phyloP scores from a whole-genome alignment of 2,797 vertebrate genomes.

The Thripadectes ignobilis region DNA sequence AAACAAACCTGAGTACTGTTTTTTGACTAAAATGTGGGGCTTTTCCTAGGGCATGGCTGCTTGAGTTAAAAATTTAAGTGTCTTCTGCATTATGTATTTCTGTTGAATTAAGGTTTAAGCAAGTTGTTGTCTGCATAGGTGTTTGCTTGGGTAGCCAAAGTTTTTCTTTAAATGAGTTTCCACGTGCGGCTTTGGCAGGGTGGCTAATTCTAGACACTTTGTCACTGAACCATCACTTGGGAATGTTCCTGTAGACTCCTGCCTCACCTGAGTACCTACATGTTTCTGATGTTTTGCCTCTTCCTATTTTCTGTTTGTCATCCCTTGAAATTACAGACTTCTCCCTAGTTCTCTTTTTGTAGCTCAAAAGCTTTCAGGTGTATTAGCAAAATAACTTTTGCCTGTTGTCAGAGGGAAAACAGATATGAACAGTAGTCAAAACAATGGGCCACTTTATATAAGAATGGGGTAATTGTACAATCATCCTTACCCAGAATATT shows the following conservation, averaged over 20 bases:
- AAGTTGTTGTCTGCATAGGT: background rate
- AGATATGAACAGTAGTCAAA: background rate
- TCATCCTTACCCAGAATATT: background rate
- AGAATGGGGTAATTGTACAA: background rate
- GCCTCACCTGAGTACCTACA: background rate
- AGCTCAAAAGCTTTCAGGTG: background rate
- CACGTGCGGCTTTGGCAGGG: fast-evolving
- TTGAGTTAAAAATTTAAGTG: background rate
- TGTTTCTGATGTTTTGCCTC: background rate
- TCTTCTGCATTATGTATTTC: background rate
- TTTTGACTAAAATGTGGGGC: background rate
- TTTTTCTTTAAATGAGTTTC: background rate
- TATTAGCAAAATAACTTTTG: background rate
- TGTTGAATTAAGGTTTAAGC: background rate
- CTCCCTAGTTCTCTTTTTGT: background rate
- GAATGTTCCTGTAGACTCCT: fast-evolving
- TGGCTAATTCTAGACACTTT: background rate
- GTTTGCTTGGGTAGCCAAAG: background rate
- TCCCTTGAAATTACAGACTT: background rate
- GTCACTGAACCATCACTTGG: background rate
- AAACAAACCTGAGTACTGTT: background rate
- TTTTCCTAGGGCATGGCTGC: background rate
- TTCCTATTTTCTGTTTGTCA: background rate
- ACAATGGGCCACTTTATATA: background rate
- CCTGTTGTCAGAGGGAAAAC: background rate